These are phyloP conservation scores for Drosophila insularis DNA, from an alignment of 1,140 invertebrate species.

Conservation along the genomic window DNA sequence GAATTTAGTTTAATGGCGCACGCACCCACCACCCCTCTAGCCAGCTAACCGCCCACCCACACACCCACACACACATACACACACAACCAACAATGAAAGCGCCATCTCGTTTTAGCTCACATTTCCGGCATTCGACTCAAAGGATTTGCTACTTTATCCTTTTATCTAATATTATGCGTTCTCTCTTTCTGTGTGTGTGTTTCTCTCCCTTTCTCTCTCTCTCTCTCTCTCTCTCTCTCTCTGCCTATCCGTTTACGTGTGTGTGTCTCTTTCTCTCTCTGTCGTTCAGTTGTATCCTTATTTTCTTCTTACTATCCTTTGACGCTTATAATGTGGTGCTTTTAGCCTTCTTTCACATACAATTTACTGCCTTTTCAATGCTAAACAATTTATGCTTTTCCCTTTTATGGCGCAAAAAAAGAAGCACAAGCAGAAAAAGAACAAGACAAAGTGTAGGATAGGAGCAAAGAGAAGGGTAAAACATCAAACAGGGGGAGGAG, in stretches of 20 bases:
- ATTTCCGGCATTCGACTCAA: slow-evolving; percentile 64
- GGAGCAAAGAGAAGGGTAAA: neutral
- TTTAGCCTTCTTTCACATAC: slow-evolving; percentile 80
- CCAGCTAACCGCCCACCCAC: neutral
- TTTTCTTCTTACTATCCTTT: slow-evolving; percentile 17
- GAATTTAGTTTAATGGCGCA: slow-evolving; percentile 18
- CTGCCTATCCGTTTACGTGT: slow-evolving; percentile 5
- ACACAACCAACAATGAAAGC: slow-evolving; percentile 46
- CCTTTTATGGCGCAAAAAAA: slow-evolving; percentile 16
- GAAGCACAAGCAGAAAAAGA: neutral
- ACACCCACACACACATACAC: neutral
- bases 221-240: slow-evolving; percentile 3
- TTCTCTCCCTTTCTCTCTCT: no score
- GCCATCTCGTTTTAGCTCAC: slow-evolving; percentile 78
- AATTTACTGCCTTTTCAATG: slow-evolving; percentile 78
- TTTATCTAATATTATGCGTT: slow-evolving; percentile 13
- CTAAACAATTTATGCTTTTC: slow-evolving; percentile 68
- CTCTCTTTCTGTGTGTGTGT: neutral
- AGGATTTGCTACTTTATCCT: slow-evolving; percentile 7
- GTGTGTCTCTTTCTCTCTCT: slow-evolving; percentile 2
- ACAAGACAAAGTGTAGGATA: neutral
- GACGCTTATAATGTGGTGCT: slow-evolving; percentile 57
- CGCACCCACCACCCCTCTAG: neutral
- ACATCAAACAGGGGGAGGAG: no score
- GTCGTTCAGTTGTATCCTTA: slow-evolving; percentile 8